Evolutionary conservation across 2,113 vertebrate species (phyloP), one percentile per base, ranked within the genome.

Genomic region (Geothlypis trichas): DNA sequence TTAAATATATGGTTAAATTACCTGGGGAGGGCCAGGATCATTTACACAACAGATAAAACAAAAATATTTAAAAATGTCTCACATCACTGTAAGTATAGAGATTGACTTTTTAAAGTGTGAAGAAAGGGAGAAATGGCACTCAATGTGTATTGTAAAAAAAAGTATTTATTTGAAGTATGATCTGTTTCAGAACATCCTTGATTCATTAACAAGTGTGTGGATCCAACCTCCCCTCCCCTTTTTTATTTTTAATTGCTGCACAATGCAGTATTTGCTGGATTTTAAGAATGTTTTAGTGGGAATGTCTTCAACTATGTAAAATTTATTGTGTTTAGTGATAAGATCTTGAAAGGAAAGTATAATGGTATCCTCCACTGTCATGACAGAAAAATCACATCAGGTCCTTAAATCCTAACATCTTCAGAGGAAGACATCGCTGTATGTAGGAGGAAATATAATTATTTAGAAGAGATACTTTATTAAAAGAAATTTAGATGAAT

Each of bases 61-160:
- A 35, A 90, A 67, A 26, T 14, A 47, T n/a, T 77, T 41, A 5
- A 84, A 72, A 47, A 5, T 0, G 0, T 14, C 13, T 61, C 49
- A 30, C 24, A 4, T 66, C 35, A 46, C n/a, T 62, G 23, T n/a
- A 66, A 46, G 39, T 4, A 30, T 46, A 14, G 51, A 39, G 47
- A 17, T 23, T 57, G 52, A 24, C 44, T 52, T 82, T 52, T 33
- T 19, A 73, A 86, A 74, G 21, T 10, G 17, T 2, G 2, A 46
- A 51, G 49, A 18, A 69, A 78, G 52, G 65, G 13, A 76, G 37
- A 59, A 86, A 15, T 19, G 15, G 11, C 18, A 9, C 72, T 54
- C 21, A 20, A 4, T 31, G 10, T 18, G 7, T 22, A 13, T 65
- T 84, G 77, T 67, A 20, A n/a, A 27, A 15, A 47, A 17, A 52